These are phyloP conservation scores for Mellilla xanthometata DNA, from an alignment of 2,888 invertebrate species.

Conservation along the genomic window DNA sequence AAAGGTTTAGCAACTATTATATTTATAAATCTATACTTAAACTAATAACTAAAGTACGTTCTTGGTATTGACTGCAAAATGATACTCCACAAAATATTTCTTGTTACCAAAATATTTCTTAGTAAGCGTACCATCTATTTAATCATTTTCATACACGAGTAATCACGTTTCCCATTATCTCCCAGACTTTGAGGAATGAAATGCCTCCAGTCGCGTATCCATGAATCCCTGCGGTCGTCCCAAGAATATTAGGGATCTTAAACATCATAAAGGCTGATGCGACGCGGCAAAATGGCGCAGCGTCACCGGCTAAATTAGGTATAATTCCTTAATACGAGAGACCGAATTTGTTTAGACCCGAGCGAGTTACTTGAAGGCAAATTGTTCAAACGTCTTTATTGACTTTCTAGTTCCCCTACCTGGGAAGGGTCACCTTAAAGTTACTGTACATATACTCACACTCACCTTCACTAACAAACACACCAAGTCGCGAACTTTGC, in stretches of 20 bases:
- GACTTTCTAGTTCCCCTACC: slow-evolving; percentile 16
- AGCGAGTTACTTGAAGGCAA: slow-evolving; percentile 18
- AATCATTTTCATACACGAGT: slow-evolving; percentile 2
- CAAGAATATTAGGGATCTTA: slow-evolving; percentile 40
- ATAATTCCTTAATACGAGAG: slow-evolving; percentile 25
- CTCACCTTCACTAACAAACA: slow-evolving; percentile 2
- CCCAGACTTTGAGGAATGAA: slow-evolving; percentile 34
- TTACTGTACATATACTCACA: too few species aligned
- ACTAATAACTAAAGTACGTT: too few species aligned
- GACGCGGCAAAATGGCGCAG: slow-evolving; percentile 27
- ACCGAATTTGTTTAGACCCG: slow-evolving; percentile 22
- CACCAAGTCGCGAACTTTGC: not conserved
- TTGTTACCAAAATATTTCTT: too few species aligned
- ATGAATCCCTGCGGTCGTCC: slow-evolving; percentile 42
- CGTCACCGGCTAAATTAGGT: slow-evolving; percentile 30
- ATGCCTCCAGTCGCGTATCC: slow-evolving; percentile 36
- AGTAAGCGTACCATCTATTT: too few species aligned
- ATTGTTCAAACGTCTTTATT: slow-evolving; percentile 16
- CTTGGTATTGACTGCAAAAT: too few species aligned
- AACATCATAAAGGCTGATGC: slow-evolving; percentile 33
- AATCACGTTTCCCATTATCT: slow-evolving; percentile 4
- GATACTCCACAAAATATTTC: too few species aligned
- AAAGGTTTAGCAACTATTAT: too few species aligned
- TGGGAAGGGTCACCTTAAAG: slow-evolving; percentile 4
- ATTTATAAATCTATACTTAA: too few species aligned